Conservation (phyloP, 2,888 invertebrate genomes). For the Achlya flavicornis region DNA sequence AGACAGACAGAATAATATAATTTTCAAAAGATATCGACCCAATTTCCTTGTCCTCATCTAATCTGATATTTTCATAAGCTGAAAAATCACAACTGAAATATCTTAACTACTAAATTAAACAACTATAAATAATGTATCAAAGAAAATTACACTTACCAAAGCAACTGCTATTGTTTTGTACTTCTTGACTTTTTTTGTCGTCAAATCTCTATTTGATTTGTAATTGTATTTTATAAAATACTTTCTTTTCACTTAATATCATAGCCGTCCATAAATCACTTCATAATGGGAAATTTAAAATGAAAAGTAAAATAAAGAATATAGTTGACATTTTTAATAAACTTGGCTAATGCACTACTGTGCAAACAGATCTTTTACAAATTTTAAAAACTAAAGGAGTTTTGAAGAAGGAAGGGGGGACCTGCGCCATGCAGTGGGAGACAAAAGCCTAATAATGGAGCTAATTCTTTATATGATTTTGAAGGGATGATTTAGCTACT, state of each 20-base stretch:
- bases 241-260: not conserved
- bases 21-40: no score
- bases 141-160: conserved; percentile 1
- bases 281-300: not conserved
- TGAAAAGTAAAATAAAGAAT: not conserved
- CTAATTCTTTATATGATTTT: no score
- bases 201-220: not conserved
- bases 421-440: no score
- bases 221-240: not conserved
- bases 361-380: not conserved
- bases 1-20: no score
- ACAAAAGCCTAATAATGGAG: no score
- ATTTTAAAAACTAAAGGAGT: no score
- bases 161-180: not conserved
- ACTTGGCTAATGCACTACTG: not conserved
- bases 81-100: not conserved
- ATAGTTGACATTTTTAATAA: not conserved
- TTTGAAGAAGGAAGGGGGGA: no score
- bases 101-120: not conserved
- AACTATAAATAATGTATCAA: not conserved
- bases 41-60: no score
- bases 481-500: no score
- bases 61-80: no score
- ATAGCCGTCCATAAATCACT: conserved; percentile 1
- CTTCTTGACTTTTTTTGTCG: not conserved